These are phyloP conservation scores for Chesias legatella DNA, from an alignment of 2,888 invertebrate species.

Conservation along the genomic window DNA sequence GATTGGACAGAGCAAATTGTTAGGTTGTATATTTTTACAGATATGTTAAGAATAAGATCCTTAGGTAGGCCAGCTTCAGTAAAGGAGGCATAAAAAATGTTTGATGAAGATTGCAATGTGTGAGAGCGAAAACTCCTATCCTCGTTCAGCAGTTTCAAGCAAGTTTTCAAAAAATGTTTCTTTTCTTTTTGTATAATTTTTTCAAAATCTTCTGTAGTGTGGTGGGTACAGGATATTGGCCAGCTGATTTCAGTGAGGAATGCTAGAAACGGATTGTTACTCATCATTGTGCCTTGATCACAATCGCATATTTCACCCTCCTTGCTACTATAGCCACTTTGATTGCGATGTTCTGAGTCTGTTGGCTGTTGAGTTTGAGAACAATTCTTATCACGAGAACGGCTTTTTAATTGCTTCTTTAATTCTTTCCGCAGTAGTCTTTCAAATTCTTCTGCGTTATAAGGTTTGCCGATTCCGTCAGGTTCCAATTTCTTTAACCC, in stretches of 20 bases:
- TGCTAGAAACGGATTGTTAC: slow-evolving; percentile 13
- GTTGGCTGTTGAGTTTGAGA: background rate
- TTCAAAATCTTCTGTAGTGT: slow-evolving; percentile 6
- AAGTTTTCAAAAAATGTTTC: slow-evolving; percentile 11
- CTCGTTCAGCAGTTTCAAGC: slow-evolving; percentile 12
- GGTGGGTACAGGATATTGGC: background rate
- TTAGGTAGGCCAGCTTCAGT: no score
- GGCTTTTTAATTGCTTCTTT: slow-evolving; percentile 4
- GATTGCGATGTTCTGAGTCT: background rate
- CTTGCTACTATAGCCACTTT: background rate
- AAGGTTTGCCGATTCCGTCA: slow-evolving; percentile 1
- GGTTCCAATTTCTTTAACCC: no score
- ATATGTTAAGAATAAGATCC: slow-evolving; percentile 1
- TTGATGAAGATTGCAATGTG: slow-evolving; percentile 2
- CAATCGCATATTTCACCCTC: slow-evolving; percentile 1
- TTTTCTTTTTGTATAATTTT: slow-evolving; percentile 6
- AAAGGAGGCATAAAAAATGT: no score
- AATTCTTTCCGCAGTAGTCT: slow-evolving; percentile 9
- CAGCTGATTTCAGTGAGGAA: slow-evolving; percentile 10
- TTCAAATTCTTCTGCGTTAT: slow-evolving; percentile 11
- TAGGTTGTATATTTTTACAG: slow-evolving; percentile 13
- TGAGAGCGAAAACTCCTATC: slow-evolving; percentile 9
- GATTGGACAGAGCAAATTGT: slow-evolving; percentile 16
- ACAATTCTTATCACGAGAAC: background rate
- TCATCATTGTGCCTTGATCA: slow-evolving; percentile 1